These are phyloP conservation scores for Propithecus coquereli DNA, from an alignment of 2,113 vertebrate genomes.

Conservation along the genomic window DNA sequence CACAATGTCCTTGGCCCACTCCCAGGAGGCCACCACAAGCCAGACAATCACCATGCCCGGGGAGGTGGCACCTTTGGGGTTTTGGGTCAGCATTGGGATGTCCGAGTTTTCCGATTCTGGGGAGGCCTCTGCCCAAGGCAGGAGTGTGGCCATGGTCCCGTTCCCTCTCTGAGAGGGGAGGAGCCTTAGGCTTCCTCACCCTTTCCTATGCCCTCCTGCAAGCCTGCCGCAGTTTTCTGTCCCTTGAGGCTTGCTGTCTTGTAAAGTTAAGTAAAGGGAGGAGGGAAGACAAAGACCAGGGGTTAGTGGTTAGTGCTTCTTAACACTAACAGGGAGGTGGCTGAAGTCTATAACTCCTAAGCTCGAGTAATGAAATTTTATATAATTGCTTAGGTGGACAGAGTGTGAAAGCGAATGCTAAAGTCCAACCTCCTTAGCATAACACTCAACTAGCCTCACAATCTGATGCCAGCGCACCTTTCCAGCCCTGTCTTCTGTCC, in stretches of 20 bases:
- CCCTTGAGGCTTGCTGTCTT: not conserved
- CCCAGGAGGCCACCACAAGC: conserved; percentile 71
- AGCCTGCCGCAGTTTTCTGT: not conserved
- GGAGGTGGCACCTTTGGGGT: conserved; percentile 41
- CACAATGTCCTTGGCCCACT: conserved; percentile 56
- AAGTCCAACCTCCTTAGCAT: not conserved
- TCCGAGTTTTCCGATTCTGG: not conserved
- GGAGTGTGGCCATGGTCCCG: not conserved
- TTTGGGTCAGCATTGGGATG: conserved; percentile 44
- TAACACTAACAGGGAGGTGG: not conserved
- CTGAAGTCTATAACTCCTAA: not conserved
- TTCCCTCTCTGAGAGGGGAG: not conserved
- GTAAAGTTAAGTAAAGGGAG: not conserved
- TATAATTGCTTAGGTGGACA: not conserved
- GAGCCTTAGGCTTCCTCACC: not conserved
- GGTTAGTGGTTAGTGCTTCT: not conserved
- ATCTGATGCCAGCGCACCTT: not conserved
- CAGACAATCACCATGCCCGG: conserved; percentile 1
- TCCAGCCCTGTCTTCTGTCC: not conserved
- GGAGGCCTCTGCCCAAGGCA: not conserved
- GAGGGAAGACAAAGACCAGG: not conserved
- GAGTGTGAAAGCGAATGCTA: not conserved
- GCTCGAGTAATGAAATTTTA: not conserved
- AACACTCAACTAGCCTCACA: not conserved
- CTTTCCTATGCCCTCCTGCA: not conserved